Conservation (phyloP, 2,797 vertebrate species). For the Diceros bicornis region DNA sequence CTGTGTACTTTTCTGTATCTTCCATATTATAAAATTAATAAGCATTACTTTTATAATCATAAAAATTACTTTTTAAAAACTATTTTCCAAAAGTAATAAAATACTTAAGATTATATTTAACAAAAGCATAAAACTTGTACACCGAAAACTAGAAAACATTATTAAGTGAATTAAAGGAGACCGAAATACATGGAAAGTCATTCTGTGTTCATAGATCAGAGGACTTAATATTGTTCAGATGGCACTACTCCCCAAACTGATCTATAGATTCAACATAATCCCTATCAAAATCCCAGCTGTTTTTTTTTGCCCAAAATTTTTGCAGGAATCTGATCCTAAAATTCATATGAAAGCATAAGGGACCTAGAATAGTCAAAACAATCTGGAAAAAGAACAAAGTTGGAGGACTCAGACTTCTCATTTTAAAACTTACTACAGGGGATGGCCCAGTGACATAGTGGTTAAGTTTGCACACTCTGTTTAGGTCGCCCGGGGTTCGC, state of each 20-base stretch:
- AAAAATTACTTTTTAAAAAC: neutral
- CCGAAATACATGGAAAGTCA: neutral
- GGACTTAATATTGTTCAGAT: neutral
- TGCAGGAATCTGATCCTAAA: constrained; percentile 1
- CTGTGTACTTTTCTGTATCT: constrained; percentile 19
- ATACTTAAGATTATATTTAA: constrained; percentile 38
- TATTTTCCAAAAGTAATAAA: constrained; percentile 1
- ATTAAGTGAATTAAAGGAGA: neutral
- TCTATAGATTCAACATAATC: neutral
- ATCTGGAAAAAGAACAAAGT: neutral
- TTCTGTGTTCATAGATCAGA: neutral
- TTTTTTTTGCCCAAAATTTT: neutral
- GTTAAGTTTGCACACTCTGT: too few species aligned
- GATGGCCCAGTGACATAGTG: too few species aligned
- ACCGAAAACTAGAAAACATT: constrained; percentile 17
- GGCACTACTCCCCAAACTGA: neutral
- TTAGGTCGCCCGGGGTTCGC: too few species aligned
- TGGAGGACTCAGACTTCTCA: neutral
- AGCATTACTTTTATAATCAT: neutral
- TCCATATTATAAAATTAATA: neutral
- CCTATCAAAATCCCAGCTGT: neutral
- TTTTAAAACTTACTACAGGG: neutral
- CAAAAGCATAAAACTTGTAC: neutral
- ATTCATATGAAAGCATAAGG: neutral
- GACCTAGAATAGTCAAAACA: neutral